Evolutionary conservation across 1,140 invertebrate species (phyloP), one percentile per base, ranked within the genome.

Genomic region (Pseudomyrmex flavicornis): DNA sequence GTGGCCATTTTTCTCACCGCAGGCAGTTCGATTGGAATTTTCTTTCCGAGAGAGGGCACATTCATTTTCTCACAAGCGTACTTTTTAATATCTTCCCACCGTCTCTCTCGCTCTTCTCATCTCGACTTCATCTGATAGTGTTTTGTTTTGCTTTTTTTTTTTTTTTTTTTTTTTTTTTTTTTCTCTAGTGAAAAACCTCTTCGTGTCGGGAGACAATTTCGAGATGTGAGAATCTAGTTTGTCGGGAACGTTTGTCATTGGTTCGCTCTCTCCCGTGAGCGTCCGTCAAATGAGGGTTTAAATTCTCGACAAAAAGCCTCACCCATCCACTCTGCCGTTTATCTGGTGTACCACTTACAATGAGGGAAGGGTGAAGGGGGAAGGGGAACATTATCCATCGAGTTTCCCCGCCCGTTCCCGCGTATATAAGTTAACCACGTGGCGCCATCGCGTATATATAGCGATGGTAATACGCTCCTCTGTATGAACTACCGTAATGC

Each of bases 401-500:
- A 86, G 75, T 83, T 82, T 72, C 20, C 52, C 66, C 63, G 5
- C 35, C 35, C 35, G 35, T 1, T 0, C 0, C 35, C 35, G 5
- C 61, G 59, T 56, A 22, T 61, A 72, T 80, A 82, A 87, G 56
- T 76, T 77, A 35, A 79, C 72, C 50, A 70, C 76, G 52, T 70
- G 59, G 48, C 82, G 66, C 58, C 54, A 73, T 63, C 52, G 35
- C 35, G 35, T 35, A 63, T 82, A 68, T 35, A 63, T 82, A 68
- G 69, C 84, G 77, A 50, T 73, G 56, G 84, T 83, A 86, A 88
- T 88, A 88, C 83, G 76, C 80, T 68, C 26, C 26, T 61, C 70
- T 66, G 59, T 66, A 79, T 77, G 84, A 85, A 86, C 72, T 73
- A 70, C 50, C 76, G 74, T 79, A 83, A 88, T 85, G 74, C 79